These are phyloP conservation scores for Eupithecia exiguata DNA, from an alignment of 2,888 invertebrate genomes.

Conservation along the genomic window DNA sequence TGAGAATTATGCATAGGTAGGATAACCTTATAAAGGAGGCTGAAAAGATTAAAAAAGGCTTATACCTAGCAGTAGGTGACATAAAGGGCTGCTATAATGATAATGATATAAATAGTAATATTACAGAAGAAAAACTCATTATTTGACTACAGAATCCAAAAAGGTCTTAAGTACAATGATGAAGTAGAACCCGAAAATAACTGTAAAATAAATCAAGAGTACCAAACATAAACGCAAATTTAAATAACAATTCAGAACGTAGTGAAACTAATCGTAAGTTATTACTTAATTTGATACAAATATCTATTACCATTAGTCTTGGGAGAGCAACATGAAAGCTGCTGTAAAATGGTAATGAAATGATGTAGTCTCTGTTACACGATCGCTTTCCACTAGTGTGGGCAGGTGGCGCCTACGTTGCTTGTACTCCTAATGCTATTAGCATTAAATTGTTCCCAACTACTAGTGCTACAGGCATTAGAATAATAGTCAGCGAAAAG, in stretches of 20 bases:
- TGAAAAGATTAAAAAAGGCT: no score
- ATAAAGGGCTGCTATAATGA: no score
- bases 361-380: constrained; percentile 55
- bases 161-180: neutral
- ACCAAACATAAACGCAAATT: constrained; percentile 18
- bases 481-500: constrained; percentile 20
- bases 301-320: constrained; percentile 50
- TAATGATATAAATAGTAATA: no score
- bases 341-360: constrained; percentile 62
- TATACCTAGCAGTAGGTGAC: no score
- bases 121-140: neutral
- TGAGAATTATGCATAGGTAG: constrained; percentile 8
- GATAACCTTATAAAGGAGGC: no score
- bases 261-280: constrained; percentile 40
- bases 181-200: neutral
- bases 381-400: constrained; percentile 55
- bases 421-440: constrained; percentile 39
- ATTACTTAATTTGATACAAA: constrained; percentile 45
- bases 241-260: constrained; percentile 23
- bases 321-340: constrained; percentile 53
- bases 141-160: neutral
- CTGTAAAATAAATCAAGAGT: neutral
- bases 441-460: constrained; percentile 33
- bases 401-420: constrained; percentile 66
- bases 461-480: constrained; percentile 15